Base-by-base conservation (phyloP, 2,797 vertebrate species). In the Tapirus indicus region DNA sequence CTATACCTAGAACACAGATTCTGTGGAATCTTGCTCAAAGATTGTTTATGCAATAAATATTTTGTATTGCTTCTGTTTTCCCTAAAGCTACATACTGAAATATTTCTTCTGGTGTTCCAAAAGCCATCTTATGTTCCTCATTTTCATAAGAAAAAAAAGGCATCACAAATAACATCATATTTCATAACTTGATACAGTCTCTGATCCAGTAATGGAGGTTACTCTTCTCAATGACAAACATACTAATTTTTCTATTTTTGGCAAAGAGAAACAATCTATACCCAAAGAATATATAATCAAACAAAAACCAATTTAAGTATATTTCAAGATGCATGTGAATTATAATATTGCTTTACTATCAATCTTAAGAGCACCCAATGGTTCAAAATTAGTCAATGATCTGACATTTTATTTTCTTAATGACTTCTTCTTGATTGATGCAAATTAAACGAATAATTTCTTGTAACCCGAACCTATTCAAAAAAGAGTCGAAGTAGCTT, bases 11-110 rank as follows among this genome's bases (percentile, higher is more conserved):
- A 92, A 60, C 41, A 74, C 56, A 71, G 64, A 74, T 62, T 78
- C 44, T 35, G 2, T 80, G 18, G 38, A 38, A 89, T 89, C 58
- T 89, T 68, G 7, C 17, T 38, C 58, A 94, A 52, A 71, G 58
- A 80, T 68, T 83, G 64, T 77, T 89, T 90, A 88, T 79, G 16
- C 49, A 56, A 41, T 88, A 94, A 79, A 52, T 78, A 94, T 85
- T 96, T 69, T 38, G 9, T 49, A 72, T 54, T 71, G 32, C 35
- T 83, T 47, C 6, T 94, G 7, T 83, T 71, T 90, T 71, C 32
- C 44, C 44, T 93, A 96, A 56, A 93, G 29, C 32, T 79, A 68
- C 23, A 23, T 83, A 87, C 35, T 54, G 20, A 91, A 69, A 75
- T 89, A 78, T 60, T 83, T 96, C 21, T 47, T 77, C 47, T 47